Evolutionary conservation across 2,797 vertebrate species (phyloP).

Genomic region (Margarornis squamiger): DNA sequence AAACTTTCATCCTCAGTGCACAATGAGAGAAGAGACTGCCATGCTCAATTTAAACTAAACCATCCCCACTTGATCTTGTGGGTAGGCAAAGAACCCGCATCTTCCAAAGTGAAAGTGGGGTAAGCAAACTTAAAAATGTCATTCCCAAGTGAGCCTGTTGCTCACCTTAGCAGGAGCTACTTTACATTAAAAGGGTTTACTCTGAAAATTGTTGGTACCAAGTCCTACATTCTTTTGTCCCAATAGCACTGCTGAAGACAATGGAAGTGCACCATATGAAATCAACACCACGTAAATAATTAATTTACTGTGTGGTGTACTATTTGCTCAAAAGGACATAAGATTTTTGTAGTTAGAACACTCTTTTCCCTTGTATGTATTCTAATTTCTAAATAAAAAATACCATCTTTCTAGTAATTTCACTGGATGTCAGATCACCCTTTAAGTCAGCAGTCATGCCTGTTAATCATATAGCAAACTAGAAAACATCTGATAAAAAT

Average conservation of each 20-base stretch:
- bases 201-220: background rate
- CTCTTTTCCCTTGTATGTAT: background rate
- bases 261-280: background rate
- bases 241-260: background rate
- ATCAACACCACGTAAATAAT: background rate
- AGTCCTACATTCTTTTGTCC: background rate
- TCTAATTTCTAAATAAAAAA: background rate
- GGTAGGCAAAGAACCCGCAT: background rate
- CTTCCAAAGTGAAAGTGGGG: background rate
- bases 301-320: background rate
- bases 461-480: background rate
- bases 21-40: background rate
- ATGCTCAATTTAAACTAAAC: background rate
- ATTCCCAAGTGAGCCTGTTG: background rate
- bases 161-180: background rate
- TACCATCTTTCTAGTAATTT: background rate
- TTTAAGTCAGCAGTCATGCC: background rate
- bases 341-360: background rate
- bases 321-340: background rate
- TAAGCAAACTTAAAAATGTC: background rate
- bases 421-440: background rate
- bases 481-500: background rate
- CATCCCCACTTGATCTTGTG: background rate
- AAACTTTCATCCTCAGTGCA: background rate
- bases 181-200: background rate